A percentile compares a stretch with the other conserved stretches of the same genome.
Evolutionary conservation across 2,888 invertebrate species (phyloP).

Genomic region (Mimumesa dahlbomi): DNA sequence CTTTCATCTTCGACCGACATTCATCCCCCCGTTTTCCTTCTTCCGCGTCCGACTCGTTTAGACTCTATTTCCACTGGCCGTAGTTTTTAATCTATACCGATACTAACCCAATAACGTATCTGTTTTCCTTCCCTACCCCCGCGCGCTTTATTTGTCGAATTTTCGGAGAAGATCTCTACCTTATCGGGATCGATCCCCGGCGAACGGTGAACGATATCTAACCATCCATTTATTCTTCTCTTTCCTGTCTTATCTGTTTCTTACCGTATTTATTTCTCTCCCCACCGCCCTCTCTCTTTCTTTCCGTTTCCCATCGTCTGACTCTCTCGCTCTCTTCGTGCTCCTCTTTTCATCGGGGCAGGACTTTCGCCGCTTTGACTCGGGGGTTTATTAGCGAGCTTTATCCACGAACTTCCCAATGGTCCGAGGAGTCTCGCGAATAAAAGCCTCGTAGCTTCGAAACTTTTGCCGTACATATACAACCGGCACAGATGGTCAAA

Average conservation of each 20-base stretch:
- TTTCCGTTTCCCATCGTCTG: background rate
- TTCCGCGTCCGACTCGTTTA: conserved; percentile 12
- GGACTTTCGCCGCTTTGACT: conserved; percentile 63
- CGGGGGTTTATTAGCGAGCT: conserved; percentile 71
- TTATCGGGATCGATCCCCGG: background rate
- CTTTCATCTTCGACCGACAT: conserved; percentile 46
- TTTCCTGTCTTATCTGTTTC: background rate
- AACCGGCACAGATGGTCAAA: conserved; percentile 48
- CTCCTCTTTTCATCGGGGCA: conserved; percentile 8
- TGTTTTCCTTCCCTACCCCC: conserved; percentile 17
- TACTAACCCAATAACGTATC: conserved; percentile 21
- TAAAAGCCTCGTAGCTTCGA: conserved; percentile 62
- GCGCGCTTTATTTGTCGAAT: background rate
- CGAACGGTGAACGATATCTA: background rate
- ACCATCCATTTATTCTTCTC: background rate
- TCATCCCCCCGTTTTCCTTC: background rate
- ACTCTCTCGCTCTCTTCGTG: too few species aligned
- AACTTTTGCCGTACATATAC: conserved; percentile 60
- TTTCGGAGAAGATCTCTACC: background rate
- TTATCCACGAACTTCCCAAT: conserved; percentile 65
- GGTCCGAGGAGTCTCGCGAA: conserved; percentile 62
- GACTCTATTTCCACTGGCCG: background rate
- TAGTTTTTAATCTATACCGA: conserved; percentile 20
- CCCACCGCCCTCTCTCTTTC: background rate
- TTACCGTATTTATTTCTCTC: conserved; percentile 4